Evolutionary conservation across 53 echinoderm and acorn worm genomes (phyloP).

Genomic region (Patiria pectinifera): DNA sequence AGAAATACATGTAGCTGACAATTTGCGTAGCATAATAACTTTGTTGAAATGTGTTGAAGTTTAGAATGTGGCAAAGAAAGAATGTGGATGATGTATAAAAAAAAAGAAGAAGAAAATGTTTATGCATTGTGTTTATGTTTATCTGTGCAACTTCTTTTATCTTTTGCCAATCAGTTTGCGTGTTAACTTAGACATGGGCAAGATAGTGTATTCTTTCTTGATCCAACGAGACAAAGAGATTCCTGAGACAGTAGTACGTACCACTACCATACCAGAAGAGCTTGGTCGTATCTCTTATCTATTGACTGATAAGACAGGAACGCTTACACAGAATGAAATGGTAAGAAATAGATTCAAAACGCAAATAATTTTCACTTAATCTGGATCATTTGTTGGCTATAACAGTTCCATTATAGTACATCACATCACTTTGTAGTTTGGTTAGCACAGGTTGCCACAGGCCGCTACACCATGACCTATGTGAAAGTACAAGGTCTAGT

Average conservation of each 20-base stretch:
- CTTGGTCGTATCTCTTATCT: constrained; percentile 91
- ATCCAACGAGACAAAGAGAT: constrained; percentile 91
- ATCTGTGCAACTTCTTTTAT: neutral
- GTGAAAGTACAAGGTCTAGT: too few species aligned
- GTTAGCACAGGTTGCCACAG: too few species aligned
- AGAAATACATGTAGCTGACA: too few species aligned
- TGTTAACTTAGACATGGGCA: constrained; percentile 98
- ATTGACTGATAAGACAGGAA: constrained; percentile 94
- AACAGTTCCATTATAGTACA: too few species aligned
- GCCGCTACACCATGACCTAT: too few species aligned
- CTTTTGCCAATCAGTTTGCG: constrained; percentile 74
- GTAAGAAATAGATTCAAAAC: constrained; percentile 48
- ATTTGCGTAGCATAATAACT: too few species aligned
- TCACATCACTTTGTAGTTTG: too few species aligned
- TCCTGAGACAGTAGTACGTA: constrained; percentile 85
- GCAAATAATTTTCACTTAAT: neutral
- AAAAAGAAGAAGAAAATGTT: neutral
- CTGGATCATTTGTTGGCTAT: too few species aligned
- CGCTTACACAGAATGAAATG: constrained; percentile 97
- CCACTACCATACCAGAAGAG: constrained; percentile 97
- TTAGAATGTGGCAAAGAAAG: too few species aligned
- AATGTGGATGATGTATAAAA: too few species aligned
- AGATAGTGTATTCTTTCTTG: constrained; percentile 95
- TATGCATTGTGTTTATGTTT: neutral
- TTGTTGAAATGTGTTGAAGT: too few species aligned